These are phyloP conservation scores for Priocnemis perturbator DNA, from an alignment of 2,888 invertebrate genomes.

Conservation along the genomic window DNA sequence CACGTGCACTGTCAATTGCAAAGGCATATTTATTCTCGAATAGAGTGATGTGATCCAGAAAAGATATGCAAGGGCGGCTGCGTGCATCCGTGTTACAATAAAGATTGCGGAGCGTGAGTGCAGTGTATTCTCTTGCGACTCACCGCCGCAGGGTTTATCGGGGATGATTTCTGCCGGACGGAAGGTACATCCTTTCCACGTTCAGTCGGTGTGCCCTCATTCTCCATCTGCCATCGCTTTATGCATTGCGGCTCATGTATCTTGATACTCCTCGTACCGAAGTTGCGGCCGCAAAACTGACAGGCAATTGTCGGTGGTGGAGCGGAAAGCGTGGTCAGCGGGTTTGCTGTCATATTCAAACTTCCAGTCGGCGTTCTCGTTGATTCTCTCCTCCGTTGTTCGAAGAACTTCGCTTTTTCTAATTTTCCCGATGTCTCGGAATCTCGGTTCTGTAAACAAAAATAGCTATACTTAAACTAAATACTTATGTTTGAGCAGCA, in stretches of 20 bases:
- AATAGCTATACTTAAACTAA: too few species aligned
- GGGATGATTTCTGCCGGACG: conserved; percentile 19
- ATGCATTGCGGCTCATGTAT: conserved; percentile 84
- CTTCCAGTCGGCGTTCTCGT: not conserved
- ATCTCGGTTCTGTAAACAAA: not conserved
- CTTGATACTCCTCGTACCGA: conserved; percentile 80
- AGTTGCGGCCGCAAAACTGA: conserved; percentile 81
- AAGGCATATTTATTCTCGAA: not conserved
- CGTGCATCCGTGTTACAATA: too few species aligned
- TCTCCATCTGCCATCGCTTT: conserved; percentile 79
- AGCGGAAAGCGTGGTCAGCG: conserved; percentile 18
- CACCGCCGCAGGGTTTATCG: conserved; percentile 49
- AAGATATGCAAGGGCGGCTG: too few species aligned
- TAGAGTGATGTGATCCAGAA: too few species aligned
- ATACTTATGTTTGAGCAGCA: not conserved
- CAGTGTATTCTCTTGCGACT: conserved; percentile 44
- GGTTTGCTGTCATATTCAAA: conserved; percentile 11
- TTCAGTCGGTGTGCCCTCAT: too few species aligned
- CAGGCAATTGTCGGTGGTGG: conserved; percentile 75
- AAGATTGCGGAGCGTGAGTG: not conserved
- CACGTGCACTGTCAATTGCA: not conserved
- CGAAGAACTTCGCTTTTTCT: conserved; percentile 19
- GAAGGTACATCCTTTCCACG: too few species aligned
- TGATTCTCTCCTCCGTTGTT: not conserved
- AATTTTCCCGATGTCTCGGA: not conserved